phyloP scores from a whole-genome alignment of 2,113 vertebrate genomes.

The Anguilla japonica region DNA sequence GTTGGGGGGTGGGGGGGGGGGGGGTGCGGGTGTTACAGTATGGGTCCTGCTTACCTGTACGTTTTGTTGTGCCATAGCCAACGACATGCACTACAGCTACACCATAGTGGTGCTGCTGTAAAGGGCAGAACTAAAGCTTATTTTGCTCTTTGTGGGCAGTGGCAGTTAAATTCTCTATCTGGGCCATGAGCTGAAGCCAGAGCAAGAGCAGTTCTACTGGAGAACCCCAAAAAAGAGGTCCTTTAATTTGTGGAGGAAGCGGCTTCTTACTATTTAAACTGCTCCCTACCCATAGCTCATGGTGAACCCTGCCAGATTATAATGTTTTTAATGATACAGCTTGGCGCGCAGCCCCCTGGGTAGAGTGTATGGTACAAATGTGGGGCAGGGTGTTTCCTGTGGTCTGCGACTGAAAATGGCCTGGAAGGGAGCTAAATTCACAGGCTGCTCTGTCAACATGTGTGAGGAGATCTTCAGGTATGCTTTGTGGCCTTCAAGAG shows the following conservation, averaged over 20 bases:
- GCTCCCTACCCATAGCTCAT: not conserved
- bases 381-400: not conserved
- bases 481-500: not conserved
- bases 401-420: not conserved
- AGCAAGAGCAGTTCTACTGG: not conserved
- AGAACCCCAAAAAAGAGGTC: not conserved
- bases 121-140: not conserved
- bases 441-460: not conserved
- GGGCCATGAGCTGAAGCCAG: not conserved
- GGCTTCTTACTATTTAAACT: slow-evolving; percentile 4
- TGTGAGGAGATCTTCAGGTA: not conserved
- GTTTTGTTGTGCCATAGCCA: not conserved
- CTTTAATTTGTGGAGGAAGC: not conserved
- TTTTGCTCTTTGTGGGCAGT: not conserved
- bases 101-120: not conserved
- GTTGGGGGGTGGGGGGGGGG: too few relatives aligned
- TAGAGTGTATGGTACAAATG: slow-evolving; percentile 3
- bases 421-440: not conserved
- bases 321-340: not conserved
- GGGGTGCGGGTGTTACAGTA: too few relatives aligned
- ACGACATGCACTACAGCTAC: not conserved
- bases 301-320: not conserved
- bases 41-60: not conserved
- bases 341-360: not conserved
- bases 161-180: not conserved